Conservation (phyloP, 1,140 invertebrate genomes). For the Magallana angulata region DNA sequence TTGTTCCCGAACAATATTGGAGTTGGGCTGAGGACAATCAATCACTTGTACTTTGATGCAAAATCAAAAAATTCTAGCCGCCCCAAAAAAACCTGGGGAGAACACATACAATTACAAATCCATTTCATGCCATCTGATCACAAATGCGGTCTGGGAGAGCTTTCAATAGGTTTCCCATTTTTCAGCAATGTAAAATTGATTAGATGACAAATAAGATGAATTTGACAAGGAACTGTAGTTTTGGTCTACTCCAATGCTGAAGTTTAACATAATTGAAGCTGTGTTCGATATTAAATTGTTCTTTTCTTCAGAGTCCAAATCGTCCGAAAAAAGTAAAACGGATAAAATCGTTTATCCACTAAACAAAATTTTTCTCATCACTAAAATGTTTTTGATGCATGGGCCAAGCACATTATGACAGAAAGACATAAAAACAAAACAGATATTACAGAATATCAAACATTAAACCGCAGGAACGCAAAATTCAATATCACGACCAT, state of each 20-base stretch:
- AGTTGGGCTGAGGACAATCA: background rate
- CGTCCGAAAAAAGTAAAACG: background rate
- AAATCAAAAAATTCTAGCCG: conserved; percentile 21
- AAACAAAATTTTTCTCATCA: conserved; percentile 1
- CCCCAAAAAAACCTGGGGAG: background rate
- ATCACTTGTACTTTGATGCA: conserved; percentile 14
- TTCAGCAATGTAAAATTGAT: conserved; percentile 36
- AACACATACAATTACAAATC: conserved; percentile 32
- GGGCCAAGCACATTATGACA: conserved; percentile 6
- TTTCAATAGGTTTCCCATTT: conserved; percentile 19
- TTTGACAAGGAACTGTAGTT: conserved; percentile 7
- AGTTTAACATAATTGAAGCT: conserved; percentile 15
- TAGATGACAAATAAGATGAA: conserved; percentile 36
- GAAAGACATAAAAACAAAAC: conserved; percentile 2
- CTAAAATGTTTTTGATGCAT: conserved; percentile 30
- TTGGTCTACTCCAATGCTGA: conserved; percentile 11
- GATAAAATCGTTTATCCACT: conserved; percentile 1
- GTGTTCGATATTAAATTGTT: background rate
- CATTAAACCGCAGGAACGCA: conserved; percentile 25
- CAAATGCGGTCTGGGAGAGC: background rate
- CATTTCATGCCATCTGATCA: conserved; percentile 33
- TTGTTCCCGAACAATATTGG: conserved; percentile 2
- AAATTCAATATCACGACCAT: conserved; percentile 15
- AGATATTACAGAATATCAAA: conserved; percentile 37
- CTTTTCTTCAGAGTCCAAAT: background rate